A percentile compares a stretch with the other conserved stretches of the same genome.
These are phyloP conservation scores for Drosophila nikananu DNA, from an alignment of 1,140 invertebrate species.

Conservation along the genomic window DNA sequence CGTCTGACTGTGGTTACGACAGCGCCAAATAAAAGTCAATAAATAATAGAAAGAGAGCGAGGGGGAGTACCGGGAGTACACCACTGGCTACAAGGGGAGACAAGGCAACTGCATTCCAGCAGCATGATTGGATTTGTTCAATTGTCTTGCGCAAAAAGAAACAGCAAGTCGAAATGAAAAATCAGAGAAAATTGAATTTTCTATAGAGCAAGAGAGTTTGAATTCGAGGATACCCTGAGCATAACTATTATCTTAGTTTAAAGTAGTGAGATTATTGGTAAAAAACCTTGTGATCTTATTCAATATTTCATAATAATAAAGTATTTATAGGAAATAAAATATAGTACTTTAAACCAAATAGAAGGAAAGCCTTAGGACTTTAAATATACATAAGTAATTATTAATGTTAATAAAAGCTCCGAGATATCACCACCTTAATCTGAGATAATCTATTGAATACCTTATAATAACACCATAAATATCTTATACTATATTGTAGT, in stretches of 20 bases:
- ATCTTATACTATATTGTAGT: not conserved
- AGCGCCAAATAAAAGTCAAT: constrained; percentile 77
- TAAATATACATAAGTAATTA: not conserved
- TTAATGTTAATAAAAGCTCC: not conserved
- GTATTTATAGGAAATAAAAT: not conserved
- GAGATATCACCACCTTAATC: not conserved
- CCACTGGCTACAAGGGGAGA: constrained; percentile 33
- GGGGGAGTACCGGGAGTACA: constrained; percentile 5
- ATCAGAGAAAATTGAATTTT: constrained; percentile 25
- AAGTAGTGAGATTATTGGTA: not conserved
- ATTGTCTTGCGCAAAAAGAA: constrained; percentile 68
- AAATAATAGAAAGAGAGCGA: constrained; percentile 59
- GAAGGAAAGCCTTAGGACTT: not conserved
- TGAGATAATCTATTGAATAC: not conserved
- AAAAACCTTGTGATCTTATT: not conserved
- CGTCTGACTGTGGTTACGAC: constrained; percentile 62
- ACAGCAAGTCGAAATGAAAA: constrained; percentile 24
- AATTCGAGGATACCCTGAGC: not conserved
- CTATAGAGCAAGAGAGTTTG: too few relatives aligned
- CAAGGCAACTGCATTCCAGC: constrained; percentile 68
- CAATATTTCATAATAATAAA: not conserved
- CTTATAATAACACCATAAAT: not conserved
- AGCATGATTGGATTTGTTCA: constrained; percentile 59
- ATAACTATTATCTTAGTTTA: not conserved
- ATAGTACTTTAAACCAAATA: not conserved